Base-by-base conservation (phyloP, 2,888 invertebrate genomes). In the Aphodius granarius region DNA sequence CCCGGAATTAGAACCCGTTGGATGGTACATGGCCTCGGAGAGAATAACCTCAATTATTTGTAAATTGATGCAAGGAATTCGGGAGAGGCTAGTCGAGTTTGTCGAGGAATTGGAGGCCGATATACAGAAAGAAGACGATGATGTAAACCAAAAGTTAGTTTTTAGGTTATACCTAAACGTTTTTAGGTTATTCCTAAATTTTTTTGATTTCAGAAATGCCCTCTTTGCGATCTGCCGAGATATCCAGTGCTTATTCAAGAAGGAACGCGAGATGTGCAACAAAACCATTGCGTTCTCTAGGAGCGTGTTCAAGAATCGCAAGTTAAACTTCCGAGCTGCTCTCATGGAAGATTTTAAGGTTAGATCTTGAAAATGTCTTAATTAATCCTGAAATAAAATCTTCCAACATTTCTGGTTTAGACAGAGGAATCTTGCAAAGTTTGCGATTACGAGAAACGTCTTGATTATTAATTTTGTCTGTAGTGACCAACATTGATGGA, bases 211-310 rank as follows among this genome's bases (percentile, higher is more conserved):
- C 81, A 91, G 91, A 81, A 89, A 90, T 81, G 88, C 88, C 76
- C 85, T 91, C 78, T 90, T 92, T 84, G 87, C 87, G 43, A 89
- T 94, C 75, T 95, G 95, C 79, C 92, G 97, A 63, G 92, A 93
- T 82, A 91, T 95, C 83, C 97, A 97, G 87, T 89, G 91, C 74
- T 88, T 95, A 80, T 95, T 95, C 85, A 93, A 94, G 43, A 90
- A 92, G 81, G 93, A 94, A 83, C 90, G 95, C 15, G 96, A 96
- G 85, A 91, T 93, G 80, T 91, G 94, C 75, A 90, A 95, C 73
- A 95, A 95, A 85, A 93, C 94, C 15, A 90, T 96, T 79, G 92
- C 93, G 79, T 94, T 97, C 88, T 94, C 95, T 66, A 95, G 94
- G 86, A 92, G 92, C 77, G 89, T 97, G 82, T 81, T 83, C 66